These are phyloP conservation scores for Armadillidium nasatum DNA, from an alignment of 1,140 invertebrate genomes.

Conservation along the genomic window DNA sequence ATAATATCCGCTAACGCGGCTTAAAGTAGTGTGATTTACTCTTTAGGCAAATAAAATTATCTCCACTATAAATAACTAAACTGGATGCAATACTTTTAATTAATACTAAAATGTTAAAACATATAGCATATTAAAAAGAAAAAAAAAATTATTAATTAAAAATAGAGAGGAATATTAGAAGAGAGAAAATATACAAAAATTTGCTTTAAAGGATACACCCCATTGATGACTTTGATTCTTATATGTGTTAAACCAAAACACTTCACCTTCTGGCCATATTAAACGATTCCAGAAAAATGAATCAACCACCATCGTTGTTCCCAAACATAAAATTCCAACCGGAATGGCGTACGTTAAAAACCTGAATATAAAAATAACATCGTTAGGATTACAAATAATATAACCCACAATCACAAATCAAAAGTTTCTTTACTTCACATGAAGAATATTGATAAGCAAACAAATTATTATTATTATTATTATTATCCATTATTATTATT, in stretches of 20 bases:
- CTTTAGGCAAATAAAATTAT: too few relatives aligned
- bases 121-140: background rate
- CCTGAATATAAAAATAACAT: slow-evolving; percentile 53
- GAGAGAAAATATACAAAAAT: slow-evolving; percentile 49
- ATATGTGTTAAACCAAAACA: slow-evolving; percentile 91
- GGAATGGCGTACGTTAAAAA: slow-evolving; percentile 63
- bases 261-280: slow-evolving; percentile 96
- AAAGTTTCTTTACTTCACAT: too few relatives aligned
- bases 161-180: slow-evolving; percentile 50
- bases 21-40: too few relatives aligned
- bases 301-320: slow-evolving; percentile 71
- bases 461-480: too few relatives aligned
- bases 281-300: slow-evolving; percentile 86
- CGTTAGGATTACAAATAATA: background rate
- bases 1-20: too few relatives aligned
- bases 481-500: too few relatives aligned
- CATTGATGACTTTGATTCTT: slow-evolving; percentile 92
- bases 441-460: too few relatives aligned
- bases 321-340: slow-evolving; percentile 30
- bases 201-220: slow-evolving; percentile 80
- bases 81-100: background rate
- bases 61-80: background rate
- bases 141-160: background rate
- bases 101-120: background rate
- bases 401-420: too few relatives aligned